Evolutionary conservation across 2,113 vertebrate species (phyloP), one percentile per base, ranked within the genome.

Genomic region (Cacatua alba): DNA sequence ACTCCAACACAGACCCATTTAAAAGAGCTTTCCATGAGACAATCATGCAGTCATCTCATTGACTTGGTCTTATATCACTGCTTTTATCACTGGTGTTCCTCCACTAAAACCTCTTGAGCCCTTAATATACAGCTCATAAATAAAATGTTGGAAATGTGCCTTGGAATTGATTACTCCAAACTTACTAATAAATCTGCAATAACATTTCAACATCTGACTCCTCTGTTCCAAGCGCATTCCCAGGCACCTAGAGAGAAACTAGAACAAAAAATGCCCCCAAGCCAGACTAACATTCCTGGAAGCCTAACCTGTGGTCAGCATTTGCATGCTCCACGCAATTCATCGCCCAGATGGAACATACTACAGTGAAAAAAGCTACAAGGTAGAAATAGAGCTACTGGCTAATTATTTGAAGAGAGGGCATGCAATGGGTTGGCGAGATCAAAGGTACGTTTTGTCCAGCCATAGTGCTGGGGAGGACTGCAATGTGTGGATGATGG

Each of bases 161-260:
- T 70, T 35, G 46, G 24, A 72, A 78, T 88, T 84, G 91, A 91
- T 91, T 80, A 53, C 55, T 90, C 14, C n/a, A 72, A 41, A 80
- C 15, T 77, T 60, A 91, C 35, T 86, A 65, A 93, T 51, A 82
- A 86, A 76, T 68, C 68, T 82, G 49, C 57, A 90, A 24, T 76
- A 92, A 88, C 57, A 39, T 91, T 86, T 76, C 39, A 78, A 57
- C 87, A 92, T 55, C 82, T 90, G 81, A 70, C 20, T 71, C 67
- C 52, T 51, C 72, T 57, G 49, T 70, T 63, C 92, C 92, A 92
- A 76, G 49, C 88, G 90, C 25, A 13, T 71, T 74, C 12, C 28
- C 51, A 83, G 63, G 79, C 68, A 86, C 53, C 21, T 59, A 53
- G 51, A 60, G 60, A 82, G 44, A 74, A 88, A 80, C 4, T 16